A percentile compares a stretch with the other conserved stretches of the same genome.
Conservation (phyloP, 2,797 vertebrate species). For the Micropoecilia bifurca region DNA sequence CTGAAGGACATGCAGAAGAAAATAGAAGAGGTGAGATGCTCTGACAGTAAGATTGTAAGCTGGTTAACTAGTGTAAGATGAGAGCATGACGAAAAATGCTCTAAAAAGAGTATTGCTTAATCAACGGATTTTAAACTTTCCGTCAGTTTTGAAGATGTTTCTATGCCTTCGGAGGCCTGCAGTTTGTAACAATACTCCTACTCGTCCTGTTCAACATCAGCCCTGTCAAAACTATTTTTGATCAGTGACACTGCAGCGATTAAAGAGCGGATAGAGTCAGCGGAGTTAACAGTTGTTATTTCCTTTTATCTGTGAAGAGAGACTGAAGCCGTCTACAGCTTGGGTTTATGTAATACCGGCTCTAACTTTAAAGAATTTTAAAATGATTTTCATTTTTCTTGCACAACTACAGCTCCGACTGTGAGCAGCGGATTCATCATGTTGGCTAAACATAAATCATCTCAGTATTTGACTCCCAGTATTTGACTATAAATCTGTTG, state of each 20-base stretch:
- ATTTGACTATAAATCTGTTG: neutral
- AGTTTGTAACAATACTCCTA: neutral
- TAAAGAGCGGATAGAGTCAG: slow-evolving; percentile 38
- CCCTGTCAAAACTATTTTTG: slow-evolving; percentile 54
- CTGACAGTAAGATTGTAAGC: neutral
- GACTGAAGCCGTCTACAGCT: neutral
- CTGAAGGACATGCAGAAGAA: slow-evolving; percentile 96
- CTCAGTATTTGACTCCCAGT: neutral
- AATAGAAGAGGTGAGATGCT: slow-evolving; percentile 90
- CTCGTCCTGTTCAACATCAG: slow-evolving; percentile 29
- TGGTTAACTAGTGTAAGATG: neutral
- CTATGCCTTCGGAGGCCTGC: neutral
- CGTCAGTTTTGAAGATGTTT: neutral
- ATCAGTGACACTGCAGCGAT: slow-evolving; percentile 14
- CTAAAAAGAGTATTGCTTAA: neutral
- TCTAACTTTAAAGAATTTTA: neutral
- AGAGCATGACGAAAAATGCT: neutral
- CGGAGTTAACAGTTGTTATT: slow-evolving; percentile 15
- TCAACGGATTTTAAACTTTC: neutral
- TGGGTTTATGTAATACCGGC: neutral
- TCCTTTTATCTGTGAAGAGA: neutral
- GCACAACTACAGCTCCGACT: neutral
- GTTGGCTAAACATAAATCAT: neutral
- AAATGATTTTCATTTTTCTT: neutral
- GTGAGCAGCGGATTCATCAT: neutral